A percentile compares a stretch with the other conserved stretches of the same genome.
Conservation (phyloP, 2,888 invertebrate species). For the Rhagonycha fulva region DNA sequence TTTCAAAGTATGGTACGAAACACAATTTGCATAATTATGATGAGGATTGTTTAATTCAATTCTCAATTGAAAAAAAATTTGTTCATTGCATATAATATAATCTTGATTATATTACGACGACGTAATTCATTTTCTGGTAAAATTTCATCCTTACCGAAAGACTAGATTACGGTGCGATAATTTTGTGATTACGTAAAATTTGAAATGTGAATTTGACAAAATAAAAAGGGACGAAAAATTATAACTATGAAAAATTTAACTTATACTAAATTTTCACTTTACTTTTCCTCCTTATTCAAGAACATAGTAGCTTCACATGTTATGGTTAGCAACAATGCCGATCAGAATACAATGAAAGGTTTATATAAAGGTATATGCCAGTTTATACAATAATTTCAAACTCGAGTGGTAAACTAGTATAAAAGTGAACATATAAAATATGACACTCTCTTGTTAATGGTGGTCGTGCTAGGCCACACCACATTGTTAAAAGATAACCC, state of each 20-base stretch:
- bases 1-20: background rate
- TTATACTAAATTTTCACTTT: background rate
- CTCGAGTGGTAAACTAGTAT: conserved; percentile 34
- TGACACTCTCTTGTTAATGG: conserved; percentile 32
- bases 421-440: conserved; percentile 35
- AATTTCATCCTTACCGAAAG: too few species aligned
- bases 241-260: background rate
- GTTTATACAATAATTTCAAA: conserved; percentile 35
- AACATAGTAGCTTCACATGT: conserved; percentile 8
- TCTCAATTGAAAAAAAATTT: background rate
- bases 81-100: too few species aligned
- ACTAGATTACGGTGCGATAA: too few species aligned
- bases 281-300: background rate
- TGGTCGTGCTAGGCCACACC: conserved; percentile 30
- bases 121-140: too few species aligned
- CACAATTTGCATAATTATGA: background rate
- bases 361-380: conserved; percentile 41
- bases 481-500: background rate
- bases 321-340: conserved; percentile 35
- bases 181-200: too few species aligned
- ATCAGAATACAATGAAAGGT: conserved; percentile 39
- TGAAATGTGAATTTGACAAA: background rate
- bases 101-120: too few species aligned
- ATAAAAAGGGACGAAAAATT: background rate
- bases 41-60: background rate